Conservation (phyloP, 2,797 vertebrate genomes). For the Chrosomus eos region DNA sequence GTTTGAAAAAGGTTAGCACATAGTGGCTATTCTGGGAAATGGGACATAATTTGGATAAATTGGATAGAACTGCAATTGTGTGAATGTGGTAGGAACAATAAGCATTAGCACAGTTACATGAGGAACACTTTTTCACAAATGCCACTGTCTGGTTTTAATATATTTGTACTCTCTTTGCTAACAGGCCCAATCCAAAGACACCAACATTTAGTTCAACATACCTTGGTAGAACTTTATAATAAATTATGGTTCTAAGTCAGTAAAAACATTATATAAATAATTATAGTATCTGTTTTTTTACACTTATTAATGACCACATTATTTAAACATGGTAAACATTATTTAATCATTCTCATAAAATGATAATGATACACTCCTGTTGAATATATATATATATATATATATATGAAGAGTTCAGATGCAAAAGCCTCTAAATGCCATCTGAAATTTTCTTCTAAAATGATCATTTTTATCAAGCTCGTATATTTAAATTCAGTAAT, state of each 20-base stretch:
- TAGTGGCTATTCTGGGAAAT: conserved; percentile 3
- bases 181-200: not conserved
- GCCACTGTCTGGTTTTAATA: conserved; percentile 14
- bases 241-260: not conserved
- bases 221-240: not conserved
- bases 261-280: not conserved
- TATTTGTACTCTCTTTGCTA: not conserved
- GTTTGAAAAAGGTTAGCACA: conserved; percentile 29
- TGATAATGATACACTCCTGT: not conserved
- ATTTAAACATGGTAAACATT: not conserved
- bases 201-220: not conserved
- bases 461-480: too few species aligned
- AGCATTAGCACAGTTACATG: not conserved
- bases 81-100: not conserved
- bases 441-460: too few species aligned
- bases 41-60: conserved; percentile 16
- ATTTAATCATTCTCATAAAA: not conserved
- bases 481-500: too few species aligned
- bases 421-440: too few species aligned
- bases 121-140: conserved; percentile 24
- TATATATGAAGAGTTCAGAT: too few species aligned
- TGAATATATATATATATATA: not conserved
- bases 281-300: not conserved
- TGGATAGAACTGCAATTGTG: not conserved
- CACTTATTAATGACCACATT: not conserved